phyloP scores from a whole-genome alignment of 1,140 invertebrate genomes.

The Heliconius himera region DNA sequence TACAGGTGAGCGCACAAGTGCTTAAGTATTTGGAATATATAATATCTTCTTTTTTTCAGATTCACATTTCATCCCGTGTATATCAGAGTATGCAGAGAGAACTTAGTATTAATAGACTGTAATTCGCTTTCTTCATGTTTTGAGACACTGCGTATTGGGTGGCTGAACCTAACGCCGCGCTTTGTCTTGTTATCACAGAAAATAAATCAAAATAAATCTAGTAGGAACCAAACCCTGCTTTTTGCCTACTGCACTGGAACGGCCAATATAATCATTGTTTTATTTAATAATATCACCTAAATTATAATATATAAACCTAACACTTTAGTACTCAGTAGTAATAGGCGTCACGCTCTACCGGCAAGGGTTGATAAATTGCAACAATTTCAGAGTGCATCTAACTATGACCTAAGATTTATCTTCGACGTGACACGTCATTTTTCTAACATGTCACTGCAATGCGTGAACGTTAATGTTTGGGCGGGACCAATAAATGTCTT shows the following conservation, averaged over 20 bases:
- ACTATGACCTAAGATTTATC: conserved; percentile 70
- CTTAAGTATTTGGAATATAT: not conserved
- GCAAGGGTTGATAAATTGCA: conserved; percentile 75
- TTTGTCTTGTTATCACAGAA: too few species aligned
- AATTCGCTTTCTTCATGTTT: too few species aligned
- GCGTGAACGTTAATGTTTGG: conserved; percentile 48
- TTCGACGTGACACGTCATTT: conserved; percentile 67
- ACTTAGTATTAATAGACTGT: too few species aligned
- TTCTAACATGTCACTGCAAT: conserved; percentile 55
- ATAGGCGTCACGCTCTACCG: conserved; percentile 58
- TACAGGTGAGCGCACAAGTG: not conserved
- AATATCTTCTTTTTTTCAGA: not conserved
- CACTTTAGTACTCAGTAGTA: conserved; percentile 42
- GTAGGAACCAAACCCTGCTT: too few species aligned
- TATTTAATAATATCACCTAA: not conserved
- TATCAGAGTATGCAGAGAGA: too few species aligned
- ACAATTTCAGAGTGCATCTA: conserved; percentile 75
- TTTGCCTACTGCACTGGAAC: too few species aligned
- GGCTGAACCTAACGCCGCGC: too few species aligned
- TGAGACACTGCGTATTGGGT: too few species aligned
- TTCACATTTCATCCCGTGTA: too few species aligned
- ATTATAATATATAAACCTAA: not conserved
- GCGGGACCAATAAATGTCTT: conserved; percentile 17
- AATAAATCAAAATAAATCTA: too few species aligned
- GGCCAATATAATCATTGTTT: too few species aligned